Evolutionary conservation across 2,888 invertebrate genomes (phyloP), one percentile per base, ranked within the genome.

Genomic region (Synanthedon formicaeformis): DNA sequence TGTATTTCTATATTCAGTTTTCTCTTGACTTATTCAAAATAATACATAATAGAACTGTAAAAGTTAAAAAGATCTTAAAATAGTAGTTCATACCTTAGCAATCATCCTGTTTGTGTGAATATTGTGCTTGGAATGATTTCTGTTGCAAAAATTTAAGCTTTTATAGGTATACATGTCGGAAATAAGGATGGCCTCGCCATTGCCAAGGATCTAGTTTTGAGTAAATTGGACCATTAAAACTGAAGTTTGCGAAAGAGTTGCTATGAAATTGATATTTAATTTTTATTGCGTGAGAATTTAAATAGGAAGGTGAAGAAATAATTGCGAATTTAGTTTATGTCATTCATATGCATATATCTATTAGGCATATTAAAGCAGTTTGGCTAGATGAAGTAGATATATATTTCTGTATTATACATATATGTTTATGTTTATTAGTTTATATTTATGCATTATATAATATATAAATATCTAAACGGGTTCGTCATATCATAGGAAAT

Each of bases 121-220:
- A 41, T 55, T 53, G 53, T 52, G 53, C 59, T 67, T 67, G 60
- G 71, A 77, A 73, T 81, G 78, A 66, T 68, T 62, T 60, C 61
- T 56, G 51, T 57, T 63, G 55, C 58, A 66, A 68, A 69, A 66
- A 57, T 65, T 58, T 65, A 66, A 64, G 67, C 73, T 79, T 78
- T 71, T 81, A 78, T 80, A 80, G 65, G 69, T 63, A 65, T 66
- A 50, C 52, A 69, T 66, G 64, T 67, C 66, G 72, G 73, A 78
- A 78, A 75, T 61, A 61, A 50, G 41, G 18, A 13, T 41, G 71
- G 57, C 74, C 73, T 75, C 67, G 67, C 67, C 59, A 70, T 72
- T 75, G 73, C 69, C 74, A 73, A 74, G 72, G 65, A 62, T 74
- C 65, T 59, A 59, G 61, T 60, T 56, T 67, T 72, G 63, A 60